A percentile compares a stretch with the other conserved stretches of the same genome.
phyloP scores from a whole-genome alignment of 2,888 invertebrate species.

The Oithona nana region DNA sequence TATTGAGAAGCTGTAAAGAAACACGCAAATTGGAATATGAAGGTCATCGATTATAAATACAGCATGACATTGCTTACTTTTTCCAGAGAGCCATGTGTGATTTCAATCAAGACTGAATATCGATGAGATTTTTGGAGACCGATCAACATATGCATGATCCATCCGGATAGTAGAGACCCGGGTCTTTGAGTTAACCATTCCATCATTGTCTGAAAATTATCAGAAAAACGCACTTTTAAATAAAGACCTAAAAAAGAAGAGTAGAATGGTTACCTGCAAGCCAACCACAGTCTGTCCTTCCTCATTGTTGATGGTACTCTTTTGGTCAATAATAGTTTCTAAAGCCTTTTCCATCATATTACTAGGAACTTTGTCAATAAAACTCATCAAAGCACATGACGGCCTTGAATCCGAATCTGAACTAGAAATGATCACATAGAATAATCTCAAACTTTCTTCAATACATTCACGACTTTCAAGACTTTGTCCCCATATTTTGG shows the following conservation, averaged over 20 bases:
- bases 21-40: neutral
- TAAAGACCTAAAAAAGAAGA: neutral
- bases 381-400: neutral
- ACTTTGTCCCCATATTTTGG: neutral
- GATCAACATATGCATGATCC: neutral
- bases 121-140: neutral
- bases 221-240: neutral
- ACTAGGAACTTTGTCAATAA: neutral
- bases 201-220: slow-evolving; percentile 12
- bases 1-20: neutral
- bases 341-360: neutral
- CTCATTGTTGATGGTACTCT: neutral
- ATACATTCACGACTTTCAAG: neutral
- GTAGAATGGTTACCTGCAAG: neutral
- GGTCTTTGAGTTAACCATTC: neutral
- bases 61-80: no score
- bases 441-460: neutral
- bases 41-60: neutral
- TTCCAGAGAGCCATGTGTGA: slow-evolving; percentile 1
- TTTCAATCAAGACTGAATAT: slow-evolving; percentile 4
- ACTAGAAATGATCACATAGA: neutral
- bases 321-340: neutral
- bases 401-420: neutral
- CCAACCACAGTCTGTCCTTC: neutral
- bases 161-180: neutral